A percentile compares a stretch with the other conserved stretches of the same genome.
Evolutionary conservation across 2,888 invertebrate species (phyloP).

Genomic region (Strigamia transsilvanica): DNA sequence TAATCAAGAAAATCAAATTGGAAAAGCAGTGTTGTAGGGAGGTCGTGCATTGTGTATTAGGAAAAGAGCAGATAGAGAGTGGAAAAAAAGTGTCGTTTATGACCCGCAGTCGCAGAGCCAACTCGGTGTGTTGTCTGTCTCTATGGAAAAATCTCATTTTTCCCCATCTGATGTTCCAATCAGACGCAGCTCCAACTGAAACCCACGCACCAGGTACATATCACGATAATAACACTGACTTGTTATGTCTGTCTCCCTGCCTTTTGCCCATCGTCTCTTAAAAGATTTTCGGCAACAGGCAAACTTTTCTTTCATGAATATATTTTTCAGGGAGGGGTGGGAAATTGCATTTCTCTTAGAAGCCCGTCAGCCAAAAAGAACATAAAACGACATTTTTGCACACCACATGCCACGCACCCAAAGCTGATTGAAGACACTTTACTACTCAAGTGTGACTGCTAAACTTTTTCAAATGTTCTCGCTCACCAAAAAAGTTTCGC

Average conservation of each 20-base stretch:
- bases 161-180: slow-evolving; percentile 45
- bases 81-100: slow-evolving; percentile 45
- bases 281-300: slow-evolving; percentile 49
- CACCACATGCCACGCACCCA: slow-evolving; percentile 45
- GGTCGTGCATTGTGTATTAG: slow-evolving; percentile 43
- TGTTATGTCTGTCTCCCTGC: slow-evolving; percentile 46
- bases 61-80: slow-evolving; percentile 45
- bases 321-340: slow-evolving; percentile 39
- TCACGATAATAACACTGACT: slow-evolving; percentile 45
- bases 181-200: slow-evolving; percentile 48
- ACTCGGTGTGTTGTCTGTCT: slow-evolving; percentile 49
- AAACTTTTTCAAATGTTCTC: slow-evolving; percentile 37
- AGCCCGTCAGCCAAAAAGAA: slow-evolving; percentile 47
- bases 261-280: slow-evolving; percentile 49
- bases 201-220: slow-evolving; percentile 46
- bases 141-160: slow-evolving; percentile 47
- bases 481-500: slow-evolving; percentile 12
- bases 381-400: slow-evolving; percentile 49
- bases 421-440: slow-evolving; percentile 49
- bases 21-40: slow-evolving; percentile 26
- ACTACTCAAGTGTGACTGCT: slow-evolving; percentile 49
- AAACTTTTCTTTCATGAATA: slow-evolving; percentile 49
- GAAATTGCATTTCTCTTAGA: slow-evolving; percentile 46
- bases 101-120: slow-evolving; percentile 49
- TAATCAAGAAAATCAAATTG: slow-evolving; percentile 28